phyloP scores from a whole-genome alignment of 2,113 vertebrate genomes.

The Stegastes partitus region DNA sequence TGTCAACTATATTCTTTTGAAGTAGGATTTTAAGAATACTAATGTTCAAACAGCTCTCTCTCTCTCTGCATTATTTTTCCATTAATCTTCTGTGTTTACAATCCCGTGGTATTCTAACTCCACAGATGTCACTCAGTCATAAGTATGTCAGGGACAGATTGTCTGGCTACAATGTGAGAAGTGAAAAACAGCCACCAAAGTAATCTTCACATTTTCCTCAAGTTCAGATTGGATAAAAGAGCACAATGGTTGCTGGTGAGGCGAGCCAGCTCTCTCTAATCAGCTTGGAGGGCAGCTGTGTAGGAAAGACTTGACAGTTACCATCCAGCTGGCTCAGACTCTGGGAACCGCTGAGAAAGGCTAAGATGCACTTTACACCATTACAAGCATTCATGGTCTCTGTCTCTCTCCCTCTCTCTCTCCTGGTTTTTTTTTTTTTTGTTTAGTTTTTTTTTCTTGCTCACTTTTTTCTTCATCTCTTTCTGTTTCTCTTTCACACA shows the following conservation, averaged over 20 bases:
- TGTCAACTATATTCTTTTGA: constrained; percentile 47
- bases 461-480: constrained; percentile 22
- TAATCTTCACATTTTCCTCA: constrained; percentile 47
- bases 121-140: constrained; percentile 23
- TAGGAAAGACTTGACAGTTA: constrained; percentile 68
- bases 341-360: constrained; percentile 78
- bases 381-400: constrained; percentile 54
- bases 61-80: constrained; percentile 18
- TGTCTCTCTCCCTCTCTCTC: constrained; percentile 5
- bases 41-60: constrained; percentile 7
- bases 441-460: constrained; percentile 8
- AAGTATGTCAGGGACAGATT: constrained; percentile 1
- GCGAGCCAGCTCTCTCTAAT: constrained; percentile 78
- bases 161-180: constrained; percentile 12
- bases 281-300: constrained; percentile 83
- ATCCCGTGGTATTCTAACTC: constrained; percentile 5
- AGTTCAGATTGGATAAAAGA: constrained; percentile 50
- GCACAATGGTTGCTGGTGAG: constrained; percentile 66
- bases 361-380: constrained; percentile 71
- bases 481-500: constrained; percentile 29
- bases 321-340: constrained; percentile 81
- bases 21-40: constrained; percentile 31
- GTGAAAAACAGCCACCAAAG: constrained; percentile 42
- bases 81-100: constrained; percentile 27
- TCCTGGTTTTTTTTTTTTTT: not conserved